phyloP scores from a whole-genome alignment of 2,113 vertebrate genomes.

The Elephas maximus region DNA sequence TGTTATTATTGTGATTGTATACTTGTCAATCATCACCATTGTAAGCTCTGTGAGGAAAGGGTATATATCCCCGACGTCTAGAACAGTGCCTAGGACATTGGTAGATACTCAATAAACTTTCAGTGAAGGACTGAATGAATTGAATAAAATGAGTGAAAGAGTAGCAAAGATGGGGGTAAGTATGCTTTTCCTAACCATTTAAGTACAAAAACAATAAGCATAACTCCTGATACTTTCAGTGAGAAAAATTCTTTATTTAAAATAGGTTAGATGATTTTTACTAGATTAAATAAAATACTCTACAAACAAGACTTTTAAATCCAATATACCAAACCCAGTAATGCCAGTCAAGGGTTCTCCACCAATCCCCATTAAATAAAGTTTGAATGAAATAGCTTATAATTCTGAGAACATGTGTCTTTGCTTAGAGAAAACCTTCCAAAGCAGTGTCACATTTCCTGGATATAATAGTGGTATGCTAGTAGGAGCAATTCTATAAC shows the following conservation, averaged over 20 bases:
- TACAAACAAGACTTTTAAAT: slow-evolving; percentile 77
- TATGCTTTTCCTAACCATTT: slow-evolving; percentile 63
- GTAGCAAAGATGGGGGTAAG: slow-evolving; percentile 5
- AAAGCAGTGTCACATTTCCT: slow-evolving; percentile 59
- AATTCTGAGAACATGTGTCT: slow-evolving; percentile 66
- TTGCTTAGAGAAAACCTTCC: slow-evolving; percentile 62
- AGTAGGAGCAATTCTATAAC: neutral
- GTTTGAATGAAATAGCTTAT: slow-evolving; percentile 65
- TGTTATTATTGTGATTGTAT: neutral
- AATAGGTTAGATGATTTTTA: slow-evolving; percentile 67
- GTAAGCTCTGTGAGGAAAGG: slow-evolving; percentile 17
- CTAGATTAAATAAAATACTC: slow-evolving; percentile 76
- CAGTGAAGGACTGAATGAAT: slow-evolving; percentile 27
- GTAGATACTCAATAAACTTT: neutral
- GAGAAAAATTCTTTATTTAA: slow-evolving; percentile 82
- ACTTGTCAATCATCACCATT: neutral
- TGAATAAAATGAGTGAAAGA: slow-evolving; percentile 46
- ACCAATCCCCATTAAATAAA: slow-evolving; percentile 56
- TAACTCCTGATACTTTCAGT: slow-evolving; percentile 74
- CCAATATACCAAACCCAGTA: slow-evolving; percentile 70
- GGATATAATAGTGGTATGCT: slow-evolving; percentile 31
- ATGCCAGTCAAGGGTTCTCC: slow-evolving; percentile 54
- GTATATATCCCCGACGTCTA: neutral
- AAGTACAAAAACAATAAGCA: slow-evolving; percentile 76
- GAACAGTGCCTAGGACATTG: neutral